phyloP scores from a whole-genome alignment of 2,797 vertebrate genomes.

The Enteromius afrohamiltoni region DNA sequence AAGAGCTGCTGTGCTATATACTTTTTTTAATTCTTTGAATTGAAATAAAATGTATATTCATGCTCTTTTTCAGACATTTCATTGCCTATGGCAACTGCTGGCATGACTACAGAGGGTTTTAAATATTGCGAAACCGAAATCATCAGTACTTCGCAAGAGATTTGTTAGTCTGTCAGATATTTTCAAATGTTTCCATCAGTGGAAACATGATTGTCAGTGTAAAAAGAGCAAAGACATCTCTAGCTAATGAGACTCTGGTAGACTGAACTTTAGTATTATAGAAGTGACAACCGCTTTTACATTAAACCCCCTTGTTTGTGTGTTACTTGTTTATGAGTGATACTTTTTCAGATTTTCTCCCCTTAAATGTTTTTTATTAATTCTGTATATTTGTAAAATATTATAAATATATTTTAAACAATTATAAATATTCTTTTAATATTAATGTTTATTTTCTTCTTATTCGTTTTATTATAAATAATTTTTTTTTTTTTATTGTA shows the following conservation, averaged over 20 bases:
- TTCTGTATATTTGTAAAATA: neutral
- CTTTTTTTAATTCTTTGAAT: conserved; percentile 13
- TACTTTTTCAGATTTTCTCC: neutral
- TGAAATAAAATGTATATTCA: neutral
- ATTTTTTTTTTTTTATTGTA: neutral
- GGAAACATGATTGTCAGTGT: neutral
- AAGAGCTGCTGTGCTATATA: neutral
- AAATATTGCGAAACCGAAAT: conserved; percentile 16
- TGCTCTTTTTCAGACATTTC: neutral
- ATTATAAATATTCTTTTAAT: neutral
- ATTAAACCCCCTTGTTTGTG: neutral
- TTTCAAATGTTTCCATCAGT: neutral
- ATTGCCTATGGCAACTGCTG: conserved; percentile 14
- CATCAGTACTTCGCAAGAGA: neutral
- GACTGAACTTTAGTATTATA: conserved; percentile 24
- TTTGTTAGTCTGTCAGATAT: conserved; percentile 11
- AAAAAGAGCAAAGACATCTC: neutral
- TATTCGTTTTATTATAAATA: neutral
- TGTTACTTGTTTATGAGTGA: neutral
- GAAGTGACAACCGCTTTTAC: neutral
- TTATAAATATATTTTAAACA: too few species aligned
- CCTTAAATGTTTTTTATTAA: neutral
- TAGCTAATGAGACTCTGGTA: conserved; percentile 17
- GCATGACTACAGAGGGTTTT: conserved; percentile 39
- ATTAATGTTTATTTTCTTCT: neutral